phyloP scores from a whole-genome alignment of 2,888 invertebrate genomes.

The Eumerus sabulonum region DNA sequence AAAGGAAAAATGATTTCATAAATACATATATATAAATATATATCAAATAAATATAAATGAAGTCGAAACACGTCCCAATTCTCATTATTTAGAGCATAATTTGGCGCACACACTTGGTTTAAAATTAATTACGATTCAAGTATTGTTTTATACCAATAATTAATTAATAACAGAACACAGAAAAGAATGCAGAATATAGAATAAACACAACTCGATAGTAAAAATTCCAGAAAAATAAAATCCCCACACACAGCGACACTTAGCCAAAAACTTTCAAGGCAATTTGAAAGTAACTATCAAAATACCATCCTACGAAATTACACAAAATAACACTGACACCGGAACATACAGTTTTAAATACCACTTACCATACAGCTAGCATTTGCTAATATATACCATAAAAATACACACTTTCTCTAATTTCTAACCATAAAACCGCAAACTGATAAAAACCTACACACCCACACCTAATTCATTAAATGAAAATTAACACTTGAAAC shows the following conservation, averaged over 20 bases:
- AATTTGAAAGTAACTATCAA: slow-evolving; percentile 71
- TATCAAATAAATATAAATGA: slow-evolving; percentile 17
- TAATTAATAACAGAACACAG: slow-evolving; percentile 14
- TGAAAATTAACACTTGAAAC: slow-evolving; percentile 10
- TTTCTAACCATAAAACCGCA: slow-evolving; percentile 31
- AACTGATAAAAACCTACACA: slow-evolving; percentile 44
- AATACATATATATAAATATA: slow-evolving; percentile 31
- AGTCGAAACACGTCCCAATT: no score
- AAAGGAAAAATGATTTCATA: slow-evolving; percentile 22
- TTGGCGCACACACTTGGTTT: slow-evolving; percentile 26
- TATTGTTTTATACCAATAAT: slow-evolving; percentile 13
- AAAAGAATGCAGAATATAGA: slow-evolving; percentile 9
- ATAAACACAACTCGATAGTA: no score
- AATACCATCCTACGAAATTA: slow-evolving; percentile 74
- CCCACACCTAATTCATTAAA: slow-evolving; percentile 19
- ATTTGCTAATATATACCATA: slow-evolving; percentile 72
- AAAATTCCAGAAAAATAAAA: slow-evolving; percentile 29
- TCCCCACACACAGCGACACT: slow-evolving; percentile 27
- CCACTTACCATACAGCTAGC: slow-evolving; percentile 79
- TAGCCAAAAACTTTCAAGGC: slow-evolving; percentile 42
- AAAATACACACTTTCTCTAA: slow-evolving; percentile 53
- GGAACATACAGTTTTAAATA: slow-evolving; percentile 79
- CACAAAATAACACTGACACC: slow-evolving; percentile 79
- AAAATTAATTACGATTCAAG: slow-evolving; percentile 21
- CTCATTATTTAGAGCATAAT: slow-evolving; percentile 24